Evolutionary conservation across 2,113 vertebrate genomes (phyloP), one percentile per base, ranked within the genome.

Genomic region (Cygnus atratus): DNA sequence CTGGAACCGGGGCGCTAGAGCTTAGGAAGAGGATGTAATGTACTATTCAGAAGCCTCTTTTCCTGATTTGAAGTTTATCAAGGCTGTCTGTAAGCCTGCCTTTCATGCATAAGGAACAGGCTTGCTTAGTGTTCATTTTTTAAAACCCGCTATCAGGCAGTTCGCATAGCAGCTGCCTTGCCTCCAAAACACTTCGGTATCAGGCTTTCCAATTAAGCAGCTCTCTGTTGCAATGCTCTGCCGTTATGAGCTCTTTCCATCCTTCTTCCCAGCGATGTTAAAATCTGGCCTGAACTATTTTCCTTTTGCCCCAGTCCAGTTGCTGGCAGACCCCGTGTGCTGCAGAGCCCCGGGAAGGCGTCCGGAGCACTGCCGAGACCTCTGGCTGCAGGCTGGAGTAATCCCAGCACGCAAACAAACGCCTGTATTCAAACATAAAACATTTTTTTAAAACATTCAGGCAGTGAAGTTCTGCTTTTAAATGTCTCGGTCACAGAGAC

Each of bases 121-220:
- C 28, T 86, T 92, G 67, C 15, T 24, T 65, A 57, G 46, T 52
- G 73, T 72, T 90, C 35, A 79, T 88, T 74, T 80, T 80, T 46
- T 52, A 37, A 91, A 50, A 43, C 33, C 90, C 74, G 4, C 50
- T 89, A 22, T 71, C 87, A 86, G 41, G n/a, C 67, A 70, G 26
- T 89, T 84, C 72, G 54, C 58, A 72, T 3, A 90, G 63, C 93
- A 94, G 92, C 94, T 96, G 96, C 62, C 83, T 96, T 93, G 57
- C 43, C 71, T 92, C 72, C 62, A 61, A 67, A 95, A 35, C 88
- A 90, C 77, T 46, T 76, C 54, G 6, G 59, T 35, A 46, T 91
- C 3, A 0, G 61, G 52, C 66, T 92, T 72, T 83, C 39, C 41
- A 37, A 29, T 25, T 37, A 61, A 83, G 81, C 2, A 18, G 76